Conservation (phyloP, 1,140 invertebrate genomes). For the Bombus fervidus region DNA sequence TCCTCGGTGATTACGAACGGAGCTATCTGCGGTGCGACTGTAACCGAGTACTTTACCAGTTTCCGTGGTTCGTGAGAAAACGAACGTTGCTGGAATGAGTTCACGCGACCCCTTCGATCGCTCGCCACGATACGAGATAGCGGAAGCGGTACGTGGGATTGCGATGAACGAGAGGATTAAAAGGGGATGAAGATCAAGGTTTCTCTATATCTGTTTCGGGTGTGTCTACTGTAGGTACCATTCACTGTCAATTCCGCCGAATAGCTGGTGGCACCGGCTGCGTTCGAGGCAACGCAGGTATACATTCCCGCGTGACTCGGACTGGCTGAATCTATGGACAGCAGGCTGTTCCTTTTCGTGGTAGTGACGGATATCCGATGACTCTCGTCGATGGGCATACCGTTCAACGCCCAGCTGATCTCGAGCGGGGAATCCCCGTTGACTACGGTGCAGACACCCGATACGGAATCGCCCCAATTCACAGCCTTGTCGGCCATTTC, state of each 20-base stretch:
- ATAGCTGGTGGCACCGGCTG: slow-evolving; percentile 87
- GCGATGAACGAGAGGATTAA: background rate
- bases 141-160: background rate
- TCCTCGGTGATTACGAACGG: slow-evolving; percentile 82
- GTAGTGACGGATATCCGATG: slow-evolving; percentile 74
- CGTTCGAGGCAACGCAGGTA: slow-evolving; percentile 88
- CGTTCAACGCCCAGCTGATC: slow-evolving; percentile 86
- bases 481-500: slow-evolving; percentile 81
- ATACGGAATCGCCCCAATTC: slow-evolving; percentile 82
- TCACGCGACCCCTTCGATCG: too few relatives aligned
- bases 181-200: background rate
- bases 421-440: slow-evolving; percentile 86
- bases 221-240: slow-evolving; percentile 81
- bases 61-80: background rate
- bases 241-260: slow-evolving; percentile 88
- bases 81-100: background rate
- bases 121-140: too few relatives aligned
- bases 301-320: slow-evolving; percentile 87
- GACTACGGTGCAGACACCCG: slow-evolving; percentile 83
- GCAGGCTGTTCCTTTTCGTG: slow-evolving; percentile 83
- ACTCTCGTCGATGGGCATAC: slow-evolving; percentile 65
- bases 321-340: slow-evolving; percentile 83
- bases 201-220: slow-evolving; percentile 9
- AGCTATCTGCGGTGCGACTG: slow-evolving; percentile 82
- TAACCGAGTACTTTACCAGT: slow-evolving; percentile 49